Evolutionary conservation across 2,797 vertebrate species (phyloP), one percentile per base, ranked within the genome.

Genomic region (Coranthus polyacanthus): DNA sequence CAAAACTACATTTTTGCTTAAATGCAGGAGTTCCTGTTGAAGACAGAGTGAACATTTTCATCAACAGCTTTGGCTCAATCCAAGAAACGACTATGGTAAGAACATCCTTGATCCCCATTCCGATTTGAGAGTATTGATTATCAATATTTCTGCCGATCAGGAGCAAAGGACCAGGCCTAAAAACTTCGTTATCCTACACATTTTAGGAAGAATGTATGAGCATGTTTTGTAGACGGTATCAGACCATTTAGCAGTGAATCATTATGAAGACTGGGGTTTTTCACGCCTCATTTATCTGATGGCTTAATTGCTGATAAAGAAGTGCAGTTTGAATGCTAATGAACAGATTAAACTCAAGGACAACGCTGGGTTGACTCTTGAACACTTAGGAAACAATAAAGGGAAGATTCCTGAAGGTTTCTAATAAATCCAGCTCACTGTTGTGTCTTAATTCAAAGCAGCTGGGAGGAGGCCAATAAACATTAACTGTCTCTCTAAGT

Each of bases 31-130:
- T 97, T 83, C 98, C 98, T 52, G 97, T 99, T 5, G 98, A 99
- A 83, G 98, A 98, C 77, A 94, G 95, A 75, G 97, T 99, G 74
- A 99, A 99, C 84, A 99, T 99, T 89, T 99, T 99, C 92, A 99
- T 99, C 92, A 99, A 99, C 93, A 99, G 97, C 83, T 99, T 99
- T 89, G 98, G 98, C 45, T 99, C 98, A 21, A 99, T 99, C 89
- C 98, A 99, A 82, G 98, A 99, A 88, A 99, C 98, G 26, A 99
- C 98, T 13, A 99, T 99, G 98, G 98, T 99, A 95, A 96, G 95
- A 79, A 49, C 54, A 49, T 15, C 16, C 39, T 32, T 32, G 20
- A 61, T n/a, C 53, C 20, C 45, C 54, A 6, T 34, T 59, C 15
- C 46, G 26, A 6, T 26, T 13, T 12, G 41, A 68, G 10, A 5